These are phyloP conservation scores for Apogon hyalosoma DNA, from an alignment of 2,797 vertebrate species.

Conservation along the genomic window DNA sequence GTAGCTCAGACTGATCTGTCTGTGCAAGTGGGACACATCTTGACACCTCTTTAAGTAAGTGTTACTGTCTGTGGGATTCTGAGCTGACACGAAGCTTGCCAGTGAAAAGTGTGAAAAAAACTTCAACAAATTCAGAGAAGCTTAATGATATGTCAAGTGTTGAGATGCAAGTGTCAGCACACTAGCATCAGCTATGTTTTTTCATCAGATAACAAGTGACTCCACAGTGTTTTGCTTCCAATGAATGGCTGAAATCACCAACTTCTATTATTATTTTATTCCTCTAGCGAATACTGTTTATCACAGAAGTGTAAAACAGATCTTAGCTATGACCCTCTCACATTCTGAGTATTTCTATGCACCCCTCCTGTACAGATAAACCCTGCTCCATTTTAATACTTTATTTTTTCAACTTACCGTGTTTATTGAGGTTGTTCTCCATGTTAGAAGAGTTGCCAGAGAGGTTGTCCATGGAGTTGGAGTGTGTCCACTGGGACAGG, in stretches of 20 bases:
- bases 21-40: too few relatives aligned
- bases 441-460: conserved; percentile 92
- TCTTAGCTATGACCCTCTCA: too few relatives aligned
- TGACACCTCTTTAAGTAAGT: neutral
- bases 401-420: conserved; percentile 80
- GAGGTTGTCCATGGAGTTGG: conserved; percentile 94
- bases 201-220: neutral
- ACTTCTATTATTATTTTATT: neutral
- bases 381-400: neutral
- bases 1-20: neutral
- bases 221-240: neutral
- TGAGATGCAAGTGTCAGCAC: neutral
- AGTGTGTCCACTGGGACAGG: conserved; percentile 98
- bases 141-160: neutral
- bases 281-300: neutral
- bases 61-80: neutral
- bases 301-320: too few relatives aligned
- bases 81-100: neutral
- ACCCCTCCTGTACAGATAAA: too few relatives aligned
- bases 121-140: neutral
- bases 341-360: too few relatives aligned
- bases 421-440: conserved; percentile 96
- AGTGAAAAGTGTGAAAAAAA: conserved; percentile 25
- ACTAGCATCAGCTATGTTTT: neutral
- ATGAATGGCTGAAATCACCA: too few relatives aligned